Evolutionary conservation across 2,888 invertebrate species (phyloP), one percentile per base, ranked within the genome.

Genomic region (Pristionchus mayeri): DNA sequence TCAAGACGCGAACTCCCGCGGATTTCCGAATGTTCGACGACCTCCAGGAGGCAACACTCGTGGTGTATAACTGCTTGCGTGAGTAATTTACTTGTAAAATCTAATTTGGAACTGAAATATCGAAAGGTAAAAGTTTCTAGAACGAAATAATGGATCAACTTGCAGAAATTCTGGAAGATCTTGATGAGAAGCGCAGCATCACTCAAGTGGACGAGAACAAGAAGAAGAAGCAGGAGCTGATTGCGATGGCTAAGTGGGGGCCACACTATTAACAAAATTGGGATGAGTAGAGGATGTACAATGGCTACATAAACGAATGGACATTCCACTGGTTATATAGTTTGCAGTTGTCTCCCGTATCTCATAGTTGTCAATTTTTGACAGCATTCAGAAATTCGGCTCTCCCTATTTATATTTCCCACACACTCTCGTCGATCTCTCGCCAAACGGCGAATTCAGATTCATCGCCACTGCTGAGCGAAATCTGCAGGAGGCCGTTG

Each of bases 31-130:
- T 71, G 71, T 40, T 71, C 6, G 71, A 71, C 4, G 71, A 71
- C 16, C 37, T 71, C 2, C 71, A 71, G 24, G 71, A 71, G 71
- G 71, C 71, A 1, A 71, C 71, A 6, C n/a, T 71, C 3, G 71
- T 71, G 7, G 71, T 71, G 7, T 71, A 71, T n/a, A 71, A 71
- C 13, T 71, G 71, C 11, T 24, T 71, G 37, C 71, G 71, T 71
- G 40, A 71, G 71, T 71, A 2, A 2, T 57, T 57, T 57, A 9
- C 21, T 57, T 57, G 7, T 57, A 21, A 21, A 57, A 57, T n/a
- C 57, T 57, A n/a, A 57, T 21, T 7, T 34, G 34, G 63, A 16
- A 63, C n/a, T n/a, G 3, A 34, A 18, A 34, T 30, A n/a, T 13
- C 34, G 67, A 63, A 11, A 13, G 16, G 27, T 34, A n/a, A 40